Base-by-base conservation (phyloP, 1,140 invertebrate genomes). In the Ceratina australensis region DNA sequence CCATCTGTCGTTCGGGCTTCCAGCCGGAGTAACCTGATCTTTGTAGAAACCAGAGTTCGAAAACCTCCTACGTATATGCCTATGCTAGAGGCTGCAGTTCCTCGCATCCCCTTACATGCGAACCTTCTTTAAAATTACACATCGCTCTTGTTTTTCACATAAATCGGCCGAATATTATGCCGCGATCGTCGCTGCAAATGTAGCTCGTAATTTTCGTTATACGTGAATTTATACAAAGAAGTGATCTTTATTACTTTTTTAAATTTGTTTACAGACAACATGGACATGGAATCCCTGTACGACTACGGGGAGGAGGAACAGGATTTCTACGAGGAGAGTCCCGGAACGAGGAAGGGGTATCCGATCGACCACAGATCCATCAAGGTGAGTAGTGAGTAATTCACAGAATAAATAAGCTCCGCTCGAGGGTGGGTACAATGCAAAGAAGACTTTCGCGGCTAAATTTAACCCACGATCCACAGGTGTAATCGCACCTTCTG, bases 201-300 rank as follows among this genome's bases (percentile, higher is more conserved):
- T 42, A 42, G 33, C 33, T 42, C 10, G 8, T 10, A 42, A 42
- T 42, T 42, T 42, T 42, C 33, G 10, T n/a, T n/a, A 42, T 10
- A 42, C 0, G 33, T 42, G 33, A 42, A 42, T 7, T 10, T 5
- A 42, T 10, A 7, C 33, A 3, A 42, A 42, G 33, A 10, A 42
- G 10, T 42, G 3, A 10, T 42, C 33, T 42, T 66, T 2, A 8
- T 71, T 59, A n/a, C 2, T n/a, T 50, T n/a, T 52, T 33, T n/a
- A 4, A 4, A 54, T 61, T 59, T 85, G 81, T 59, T 90, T 67
- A 16, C 82, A 91, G 90, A 71, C 79, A 88, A 78, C 72, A 92
- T 92, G 91, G 92, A 92, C 87, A 89, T 92, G 85, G 91, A 92
- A 85, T 92, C 91, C 86, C 85, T 92, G 85, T 92, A 92, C 81